Evolutionary conservation across 2,113 vertebrate species (phyloP), one percentile per base, ranked within the genome.

Genomic region (Argyrosomus japonicus): DNA sequence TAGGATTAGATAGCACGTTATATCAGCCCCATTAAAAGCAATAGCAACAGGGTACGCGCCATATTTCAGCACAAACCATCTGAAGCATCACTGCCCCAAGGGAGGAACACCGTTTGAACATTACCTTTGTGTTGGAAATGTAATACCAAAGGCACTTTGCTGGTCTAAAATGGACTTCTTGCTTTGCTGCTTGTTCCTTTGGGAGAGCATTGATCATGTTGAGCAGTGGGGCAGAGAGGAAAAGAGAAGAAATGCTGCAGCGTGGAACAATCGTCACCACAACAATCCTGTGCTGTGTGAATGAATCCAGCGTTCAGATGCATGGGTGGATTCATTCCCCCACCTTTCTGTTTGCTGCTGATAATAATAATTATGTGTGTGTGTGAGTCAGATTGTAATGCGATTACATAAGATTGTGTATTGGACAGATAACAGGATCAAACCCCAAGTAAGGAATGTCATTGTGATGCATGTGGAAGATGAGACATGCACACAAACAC

Each of bases 351-450:
- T 21, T 77, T 80, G 63, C 4, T 67, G 57, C 63, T 62, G 67
- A 70, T 75, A 40, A 68, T 60, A 54, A 48, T 25, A 40, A 73
- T 63, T 23, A 2, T 15, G 21, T 45, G 10, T 43, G 6, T 57
- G 60, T 65, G 48, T 48, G 68, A 13, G 50, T 4, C 67, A 62
- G 57, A 50, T 60, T 40, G 70, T 61, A 57, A 61, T 63, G 54
- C 51, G 45, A 75, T 86, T 54, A 65, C 74, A 65, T 61, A 64
- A 56, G 29, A 61, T 17, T 77, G 75, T 73, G 71, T 62, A 45
- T 50, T n/a, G 51, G 25, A 81, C 56, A 29, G n/a, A 53, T 14
- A 67, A 62, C 73, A 77, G 45, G 53, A 85, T 75, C 47, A 69
- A 48, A 75, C 48, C 68, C 62, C 61, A 51, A 47, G 40, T 10